These are phyloP conservation scores for Betta splendens DNA, from an alignment of 2,797 vertebrate genomes.

Conservation along the genomic window DNA sequence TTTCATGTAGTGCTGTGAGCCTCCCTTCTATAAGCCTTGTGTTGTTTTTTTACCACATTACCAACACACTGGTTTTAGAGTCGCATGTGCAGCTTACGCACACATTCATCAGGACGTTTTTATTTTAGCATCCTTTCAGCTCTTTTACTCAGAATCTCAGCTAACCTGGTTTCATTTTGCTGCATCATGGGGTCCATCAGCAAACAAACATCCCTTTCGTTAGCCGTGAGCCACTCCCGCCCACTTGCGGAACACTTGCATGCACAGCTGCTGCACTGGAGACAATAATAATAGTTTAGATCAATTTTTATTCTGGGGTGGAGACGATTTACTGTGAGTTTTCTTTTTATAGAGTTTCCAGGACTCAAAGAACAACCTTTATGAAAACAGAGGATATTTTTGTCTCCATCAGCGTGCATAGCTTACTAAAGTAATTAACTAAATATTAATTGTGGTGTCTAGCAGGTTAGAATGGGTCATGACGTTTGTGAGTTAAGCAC, in stretches of 20 bases:
- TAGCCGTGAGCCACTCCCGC: conserved; percentile 64
- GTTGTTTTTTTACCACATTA: conserved; percentile 13
- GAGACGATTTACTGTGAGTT: not conserved
- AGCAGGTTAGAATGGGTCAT: not conserved
- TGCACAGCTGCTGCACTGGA: conserved; percentile 59
- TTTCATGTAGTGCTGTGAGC: conserved; percentile 44
- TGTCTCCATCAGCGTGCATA: not conserved
- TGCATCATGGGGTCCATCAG: conserved; percentile 78
- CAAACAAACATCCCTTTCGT: conserved; percentile 58
- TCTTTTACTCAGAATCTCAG: conserved; percentile 77
- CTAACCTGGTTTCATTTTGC: conserved; percentile 76
- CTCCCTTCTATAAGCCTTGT: conserved; percentile 25
- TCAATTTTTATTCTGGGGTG: too few species aligned
- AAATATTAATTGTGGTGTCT: conserved; percentile 1
- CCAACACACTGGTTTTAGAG: conserved; percentile 11
- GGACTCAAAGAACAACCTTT: not conserved
- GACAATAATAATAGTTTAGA: conserved; percentile 61
- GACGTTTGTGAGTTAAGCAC: conserved; percentile 2
- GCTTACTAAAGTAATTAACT: not conserved
- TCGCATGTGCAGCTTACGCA: not conserved
- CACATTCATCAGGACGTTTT: conserved; percentile 73
- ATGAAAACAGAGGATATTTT: not conserved
- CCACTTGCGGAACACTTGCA: conserved; percentile 71
- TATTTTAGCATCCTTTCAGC: conserved; percentile 80
- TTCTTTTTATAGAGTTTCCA: not conserved